Base-by-base conservation (phyloP, 2,888 invertebrate genomes). In the Chrysolina americana region DNA sequence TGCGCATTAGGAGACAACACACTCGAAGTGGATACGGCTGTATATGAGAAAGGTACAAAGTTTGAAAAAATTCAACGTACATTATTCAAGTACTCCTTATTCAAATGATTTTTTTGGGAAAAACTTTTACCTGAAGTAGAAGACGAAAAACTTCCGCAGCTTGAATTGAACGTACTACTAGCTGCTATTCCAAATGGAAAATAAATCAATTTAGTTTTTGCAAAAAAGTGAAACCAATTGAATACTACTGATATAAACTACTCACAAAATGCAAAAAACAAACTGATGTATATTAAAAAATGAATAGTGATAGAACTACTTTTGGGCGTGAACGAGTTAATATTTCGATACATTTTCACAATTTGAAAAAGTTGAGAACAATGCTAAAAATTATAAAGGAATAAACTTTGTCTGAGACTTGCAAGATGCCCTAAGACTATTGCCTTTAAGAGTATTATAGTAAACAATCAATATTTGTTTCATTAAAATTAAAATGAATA, bases 81-180 rank as follows among this genome's bases (percentile, higher is more conserved):
- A 36, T 6, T 3, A 36, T 8, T 36, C 0, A 4, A 36, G 36
- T 36, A 6, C 36, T 6, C 4, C 36, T 8, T 36, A 36, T 36
- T 0, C 8, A 36, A 36, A 6, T 6, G 4, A 6, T 48, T 11
- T 21, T 53, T 53, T 19, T 53, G 3, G 4, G 9, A 53, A 56
- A 70, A 69, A 59, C 77, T 28, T 64, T 79, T 80, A 86, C 85
- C 86, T 85, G 86, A 83, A 73, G 82, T 82, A 70, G 82, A 82
- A 63, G 85, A 81, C 44, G 85, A 80, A 79, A 82, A 81, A 77
- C 77, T 84, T 77, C 83, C 85, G 78, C 85, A 82, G 76, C 85
- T 82, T 65, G 85, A 81, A 82, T 84, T 86, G 83, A 87, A 86
- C 65, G 86, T 82, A 82, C 81, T 85, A 82, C 83, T 86, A 84